Conservation (phyloP, 2,888 invertebrate genomes). For the Heliconius sara region DNA sequence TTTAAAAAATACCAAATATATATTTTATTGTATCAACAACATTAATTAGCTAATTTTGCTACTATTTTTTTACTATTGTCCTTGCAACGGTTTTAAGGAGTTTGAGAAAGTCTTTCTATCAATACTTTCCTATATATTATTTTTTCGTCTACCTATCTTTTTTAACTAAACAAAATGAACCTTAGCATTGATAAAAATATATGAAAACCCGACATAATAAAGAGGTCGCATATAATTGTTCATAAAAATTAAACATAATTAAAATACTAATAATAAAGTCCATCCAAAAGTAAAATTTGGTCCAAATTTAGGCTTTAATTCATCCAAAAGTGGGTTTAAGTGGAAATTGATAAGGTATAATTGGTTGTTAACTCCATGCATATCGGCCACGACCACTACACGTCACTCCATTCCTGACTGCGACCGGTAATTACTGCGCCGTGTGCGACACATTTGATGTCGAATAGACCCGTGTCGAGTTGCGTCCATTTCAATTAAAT, state of each 20-base stretch:
- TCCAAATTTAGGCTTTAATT: slow-evolving; percentile 31
- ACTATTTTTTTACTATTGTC: background rate
- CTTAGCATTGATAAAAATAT: background rate
- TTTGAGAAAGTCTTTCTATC: no score
- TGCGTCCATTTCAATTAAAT: slow-evolving; percentile 76
- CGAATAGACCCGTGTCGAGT: slow-evolving; percentile 53
- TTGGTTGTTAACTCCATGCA: slow-evolving; percentile 37
- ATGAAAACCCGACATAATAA: background rate
- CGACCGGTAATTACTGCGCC: slow-evolving; percentile 70
- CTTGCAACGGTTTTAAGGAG: no score
- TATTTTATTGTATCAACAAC: background rate
- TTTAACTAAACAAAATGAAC: no score
- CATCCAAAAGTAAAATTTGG: slow-evolving; percentile 22
- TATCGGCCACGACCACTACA: slow-evolving; percentile 62
- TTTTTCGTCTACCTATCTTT: no score
- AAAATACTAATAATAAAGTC: background rate
- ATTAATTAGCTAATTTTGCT: no score
- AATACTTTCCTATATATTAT: no score
- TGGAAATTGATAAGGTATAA: slow-evolving; percentile 46
- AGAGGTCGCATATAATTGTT: background rate
- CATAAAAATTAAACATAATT: background rate
- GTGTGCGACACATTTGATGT: slow-evolving; percentile 53
- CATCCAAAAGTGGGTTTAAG: slow-evolving; percentile 35
- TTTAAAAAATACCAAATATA: background rate
- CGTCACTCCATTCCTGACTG: slow-evolving; percentile 64